Percentiles rank a stretch among this genome's conserved stretches.
These are phyloP conservation scores for Sesia bembeciformis DNA, from an alignment of 2,888 invertebrate genomes.

Conservation along the genomic window DNA sequence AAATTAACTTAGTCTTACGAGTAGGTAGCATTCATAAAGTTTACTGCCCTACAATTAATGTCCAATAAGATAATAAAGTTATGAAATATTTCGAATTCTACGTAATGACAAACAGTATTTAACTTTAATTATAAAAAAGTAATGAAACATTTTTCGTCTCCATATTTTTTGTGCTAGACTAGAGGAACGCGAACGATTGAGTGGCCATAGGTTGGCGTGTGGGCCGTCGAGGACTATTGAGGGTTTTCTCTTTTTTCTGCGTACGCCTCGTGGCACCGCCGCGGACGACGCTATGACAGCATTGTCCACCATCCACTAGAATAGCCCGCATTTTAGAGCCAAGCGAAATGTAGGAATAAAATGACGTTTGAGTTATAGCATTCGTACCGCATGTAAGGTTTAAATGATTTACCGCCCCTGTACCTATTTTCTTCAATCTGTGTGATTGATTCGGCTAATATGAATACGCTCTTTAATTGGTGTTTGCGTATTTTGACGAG, in stretches of 20 bases:
- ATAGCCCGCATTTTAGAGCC: conserved; percentile 52
- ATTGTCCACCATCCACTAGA: conserved; percentile 57
- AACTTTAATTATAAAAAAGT: no score
- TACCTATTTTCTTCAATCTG: neutral
- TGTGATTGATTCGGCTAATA: no score
- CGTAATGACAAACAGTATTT: no score
- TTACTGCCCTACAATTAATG: no score
- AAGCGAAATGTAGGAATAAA: conserved; percentile 41
- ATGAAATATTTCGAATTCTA: no score
- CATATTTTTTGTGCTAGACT: neutral
- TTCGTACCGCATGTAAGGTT: conserved; percentile 20
- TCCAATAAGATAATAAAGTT: no score
- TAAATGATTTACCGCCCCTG: conserved; percentile 39
- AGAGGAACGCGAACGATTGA: conserved; percentile 38
- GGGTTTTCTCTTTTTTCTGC: conserved; percentile 48
- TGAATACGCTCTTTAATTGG: no score
- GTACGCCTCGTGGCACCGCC: conserved; percentile 29
- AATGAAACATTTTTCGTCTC: neutral
- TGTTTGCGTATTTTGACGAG: no score
- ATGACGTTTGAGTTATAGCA: conserved; percentile 41
- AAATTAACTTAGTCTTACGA: no score
- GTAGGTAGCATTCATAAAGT: no score
- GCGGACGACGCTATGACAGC: conserved; percentile 13
- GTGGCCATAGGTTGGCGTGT: conserved; percentile 68
- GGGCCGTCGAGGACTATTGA: conserved; percentile 67